Conservation (phyloP, 2,888 invertebrate species). For the Cremastinae sp. region DNA sequence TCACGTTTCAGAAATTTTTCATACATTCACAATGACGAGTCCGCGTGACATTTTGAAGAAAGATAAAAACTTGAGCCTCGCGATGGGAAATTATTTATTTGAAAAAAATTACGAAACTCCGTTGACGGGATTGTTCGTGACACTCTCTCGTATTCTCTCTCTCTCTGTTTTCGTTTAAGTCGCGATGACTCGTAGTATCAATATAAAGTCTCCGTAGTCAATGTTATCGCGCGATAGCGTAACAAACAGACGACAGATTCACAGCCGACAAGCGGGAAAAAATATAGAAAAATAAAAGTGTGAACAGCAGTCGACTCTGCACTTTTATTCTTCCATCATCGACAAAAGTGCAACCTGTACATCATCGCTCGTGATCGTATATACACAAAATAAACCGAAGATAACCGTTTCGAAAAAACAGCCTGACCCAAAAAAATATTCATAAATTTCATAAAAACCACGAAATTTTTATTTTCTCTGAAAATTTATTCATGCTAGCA, state of each 20-base stretch:
- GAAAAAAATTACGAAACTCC: slow-evolving; percentile 27
- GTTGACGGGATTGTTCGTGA: slow-evolving; percentile 40
- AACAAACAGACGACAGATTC: slow-evolving; percentile 29
- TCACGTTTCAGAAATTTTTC: too few species aligned
- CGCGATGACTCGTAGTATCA: slow-evolving; percentile 44
- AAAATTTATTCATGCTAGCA: neutral
- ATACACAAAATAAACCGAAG: neutral
- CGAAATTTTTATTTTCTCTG: too few species aligned
- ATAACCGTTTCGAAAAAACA: too few species aligned
- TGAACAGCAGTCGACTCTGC: too few species aligned
- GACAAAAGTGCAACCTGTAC: too few species aligned
- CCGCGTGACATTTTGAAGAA: neutral
- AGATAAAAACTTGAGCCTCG: neutral
- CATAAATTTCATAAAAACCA: too few species aligned
- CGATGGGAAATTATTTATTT: too few species aligned
- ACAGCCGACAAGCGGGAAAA: slow-evolving; percentile 13
- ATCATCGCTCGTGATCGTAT: too few species aligned
- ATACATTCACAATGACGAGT: too few species aligned
- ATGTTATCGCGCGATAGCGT: slow-evolving; percentile 47
- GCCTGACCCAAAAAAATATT: too few species aligned
- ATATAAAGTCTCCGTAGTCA: slow-evolving; percentile 45
- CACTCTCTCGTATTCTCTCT: neutral
- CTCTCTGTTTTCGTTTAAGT: slow-evolving; percentile 12
- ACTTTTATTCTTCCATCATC: too few species aligned
- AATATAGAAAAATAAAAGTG: neutral